Percentiles rank a stretch among this genome's conserved stretches.
Evolutionary conservation across 2,113 vertebrate genomes (phyloP).

Genomic region (Chaetodon trifascialis): DNA sequence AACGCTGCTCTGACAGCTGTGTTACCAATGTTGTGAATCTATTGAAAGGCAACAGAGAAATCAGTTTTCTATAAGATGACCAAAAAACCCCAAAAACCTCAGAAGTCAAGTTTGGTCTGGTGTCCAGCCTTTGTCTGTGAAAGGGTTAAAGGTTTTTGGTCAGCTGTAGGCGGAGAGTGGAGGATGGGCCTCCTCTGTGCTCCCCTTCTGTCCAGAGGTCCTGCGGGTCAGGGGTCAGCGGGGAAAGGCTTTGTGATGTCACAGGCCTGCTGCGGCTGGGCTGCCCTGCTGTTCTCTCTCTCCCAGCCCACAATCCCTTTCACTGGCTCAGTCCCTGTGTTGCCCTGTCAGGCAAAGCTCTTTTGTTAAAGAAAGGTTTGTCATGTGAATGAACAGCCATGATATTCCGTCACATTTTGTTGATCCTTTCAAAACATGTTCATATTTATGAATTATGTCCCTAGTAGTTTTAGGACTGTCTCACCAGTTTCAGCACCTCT

Average conservation of each 20-base stretch:
- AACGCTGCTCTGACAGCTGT: neutral
- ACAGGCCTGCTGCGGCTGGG: conserved; percentile 65
- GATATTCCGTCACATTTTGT: conserved; percentile 25
- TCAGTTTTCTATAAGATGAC: neutral
- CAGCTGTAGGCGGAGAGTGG: conserved; percentile 74
- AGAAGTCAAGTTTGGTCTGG: conserved; percentile 60
- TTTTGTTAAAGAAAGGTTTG: conserved; percentile 64
- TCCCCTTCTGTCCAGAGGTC: conserved; percentile 81
- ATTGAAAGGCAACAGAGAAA: neutral
- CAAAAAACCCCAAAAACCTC: neutral
- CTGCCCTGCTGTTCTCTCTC: conserved; percentile 71
- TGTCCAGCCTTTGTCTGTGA: conserved; percentile 57
- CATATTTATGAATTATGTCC: conserved; percentile 15
- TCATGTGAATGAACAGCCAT: conserved; percentile 54
- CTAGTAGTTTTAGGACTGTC: neutral
- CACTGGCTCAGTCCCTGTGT: conserved; percentile 65
- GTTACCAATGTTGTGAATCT: neutral
- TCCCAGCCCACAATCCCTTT: conserved; percentile 66
- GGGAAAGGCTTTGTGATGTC: conserved; percentile 84
- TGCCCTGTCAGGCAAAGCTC: conserved; percentile 63
- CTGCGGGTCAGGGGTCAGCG: conserved; percentile 78
- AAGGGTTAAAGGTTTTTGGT: conserved; percentile 81
- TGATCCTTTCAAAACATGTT: conserved; percentile 27
- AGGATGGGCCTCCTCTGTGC: conserved; percentile 75
- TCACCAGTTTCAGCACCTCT: conserved; percentile 12